Percentiles rank a stretch among this genome's conserved stretches.
phyloP scores from a whole-genome alignment of 53 echinoderm and acorn worm species.

The Zoroaster sp. region DNA sequence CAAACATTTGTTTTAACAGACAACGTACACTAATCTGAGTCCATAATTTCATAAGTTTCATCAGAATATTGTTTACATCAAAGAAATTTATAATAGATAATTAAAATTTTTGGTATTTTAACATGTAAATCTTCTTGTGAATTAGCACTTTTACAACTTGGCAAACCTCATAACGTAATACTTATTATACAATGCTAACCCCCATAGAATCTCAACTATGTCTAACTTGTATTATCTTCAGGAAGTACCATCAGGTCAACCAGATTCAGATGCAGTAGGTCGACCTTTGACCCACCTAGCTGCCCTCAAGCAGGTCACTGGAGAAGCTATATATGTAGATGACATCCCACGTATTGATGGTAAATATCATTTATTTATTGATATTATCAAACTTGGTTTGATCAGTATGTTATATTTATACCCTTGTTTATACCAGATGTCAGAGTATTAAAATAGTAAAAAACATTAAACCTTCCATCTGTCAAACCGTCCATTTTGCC shows the following conservation, averaged over 20 bases:
- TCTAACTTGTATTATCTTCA: too few relatives aligned
- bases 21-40: background rate
- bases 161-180: too few relatives aligned
- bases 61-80: background rate
- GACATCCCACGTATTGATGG: constrained; percentile 75
- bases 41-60: background rate
- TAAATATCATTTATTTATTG: background rate
- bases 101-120: background rate
- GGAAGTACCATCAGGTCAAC: constrained; percentile 84
- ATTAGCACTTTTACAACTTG: too few relatives aligned
- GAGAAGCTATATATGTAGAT: constrained; percentile 93
- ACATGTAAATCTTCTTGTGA: too few relatives aligned
- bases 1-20: background rate
- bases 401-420: too few relatives aligned
- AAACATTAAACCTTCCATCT: too few relatives aligned
- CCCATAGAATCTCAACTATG: too few relatives aligned
- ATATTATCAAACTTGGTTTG: too few relatives aligned
- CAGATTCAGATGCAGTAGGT: constrained; percentile 78
- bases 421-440: too few relatives aligned
- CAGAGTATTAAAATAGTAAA: too few relatives aligned
- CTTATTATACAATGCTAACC: too few relatives aligned
- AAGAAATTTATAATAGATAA: background rate
- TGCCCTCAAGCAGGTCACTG: constrained; percentile 87
- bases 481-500: too few relatives aligned
- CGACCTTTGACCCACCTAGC: constrained; percentile 79